Evolutionary conservation across 2,113 vertebrate species (phyloP), one percentile per base, ranked within the genome.

Genomic region (Sciurus niger): DNA sequence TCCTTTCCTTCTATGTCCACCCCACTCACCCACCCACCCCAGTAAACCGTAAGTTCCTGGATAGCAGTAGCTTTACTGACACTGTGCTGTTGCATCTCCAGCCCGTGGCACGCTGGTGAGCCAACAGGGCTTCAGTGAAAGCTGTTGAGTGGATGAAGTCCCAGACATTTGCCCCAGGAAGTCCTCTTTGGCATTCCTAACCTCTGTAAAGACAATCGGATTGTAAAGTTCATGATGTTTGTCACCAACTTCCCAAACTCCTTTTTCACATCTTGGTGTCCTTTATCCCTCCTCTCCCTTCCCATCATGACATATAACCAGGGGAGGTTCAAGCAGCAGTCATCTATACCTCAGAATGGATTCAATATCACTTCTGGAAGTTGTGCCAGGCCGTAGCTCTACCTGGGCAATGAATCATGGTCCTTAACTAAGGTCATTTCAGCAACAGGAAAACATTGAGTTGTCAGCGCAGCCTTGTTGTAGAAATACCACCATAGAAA

Each of bases 361-460:
- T 37, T 76, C 48, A 92, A 55, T 25, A 7, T 77, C 58, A 5
- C 93, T 90, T 78, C 79, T 65, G 91, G 30, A 89, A 88, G 20
- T 28, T 70, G 25, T 84, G 17, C 18, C 25, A 55, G 32, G 70
- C 16, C 32, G 84, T 78, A 79, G 17, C 46, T 79, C 48, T 73
- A 70, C 53, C 43, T 63, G 46, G 12, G 20, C 34, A 82, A 83
- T 86, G 40, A 92, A 65, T 74, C 30, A 48, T 7, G 48, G 32
- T 70, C 32, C 65, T 90, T 95, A 92, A 80, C 60, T 85, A 78
- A 87, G 65, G 65, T 25, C 3, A 76, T 78, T 91, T 91, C 65
- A 93, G 25, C 13, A 17, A 78, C 12, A 86, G 43, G 65, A 84
- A 92, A 86, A 78, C 8, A 46, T 51, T 30, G 34, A 85, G 25